A percentile compares a stretch with the other conserved stretches of the same genome.
Evolutionary conservation across 2,888 invertebrate species (phyloP).

Genomic region (Eupithecia vulgata): DNA sequence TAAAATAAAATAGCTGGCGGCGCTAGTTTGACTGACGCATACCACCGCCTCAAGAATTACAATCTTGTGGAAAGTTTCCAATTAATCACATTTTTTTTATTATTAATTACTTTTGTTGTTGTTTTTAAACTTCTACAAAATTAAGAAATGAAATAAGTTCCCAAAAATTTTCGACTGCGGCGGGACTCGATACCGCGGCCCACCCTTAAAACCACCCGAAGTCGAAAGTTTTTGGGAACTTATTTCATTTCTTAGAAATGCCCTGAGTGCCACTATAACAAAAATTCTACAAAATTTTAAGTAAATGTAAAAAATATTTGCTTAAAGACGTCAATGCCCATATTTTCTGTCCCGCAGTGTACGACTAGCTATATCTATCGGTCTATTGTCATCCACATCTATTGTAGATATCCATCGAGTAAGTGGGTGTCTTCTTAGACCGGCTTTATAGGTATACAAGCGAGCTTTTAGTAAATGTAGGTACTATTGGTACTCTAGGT

Average conservation of each 20-base stretch:
- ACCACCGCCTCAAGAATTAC: too few relatives aligned
- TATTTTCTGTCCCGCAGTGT: slow-evolving; percentile 32
- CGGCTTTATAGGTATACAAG: slow-evolving; percentile 23
- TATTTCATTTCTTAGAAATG: too few relatives aligned
- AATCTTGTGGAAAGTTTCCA: not conserved
- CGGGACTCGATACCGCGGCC: too few relatives aligned
- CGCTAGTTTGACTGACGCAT: too few relatives aligned
- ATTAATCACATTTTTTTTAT: not conserved
- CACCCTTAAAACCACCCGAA: too few relatives aligned
- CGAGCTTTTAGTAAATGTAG: not conserved
- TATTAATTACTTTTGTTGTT: too few relatives aligned
- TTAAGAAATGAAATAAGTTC: too few relatives aligned
- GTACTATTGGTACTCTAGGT: not conserved
- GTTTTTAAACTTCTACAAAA: too few relatives aligned
- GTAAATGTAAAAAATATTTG: not conserved
- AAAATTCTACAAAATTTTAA: not conserved
- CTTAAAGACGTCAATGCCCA: not conserved
- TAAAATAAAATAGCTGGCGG: too few relatives aligned
- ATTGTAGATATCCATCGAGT: slow-evolving; percentile 36
- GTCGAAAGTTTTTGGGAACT: too few relatives aligned
- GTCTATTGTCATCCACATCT: slow-evolving; percentile 30
- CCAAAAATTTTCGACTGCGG: too few relatives aligned
- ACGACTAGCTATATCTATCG: slow-evolving; percentile 29
- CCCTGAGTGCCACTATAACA: too few relatives aligned
- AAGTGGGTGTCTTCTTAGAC: slow-evolving; percentile 41